These are phyloP conservation scores for Podarcis siculus DNA, from an alignment of 2,797 vertebrate species.

Conservation along the genomic window DNA sequence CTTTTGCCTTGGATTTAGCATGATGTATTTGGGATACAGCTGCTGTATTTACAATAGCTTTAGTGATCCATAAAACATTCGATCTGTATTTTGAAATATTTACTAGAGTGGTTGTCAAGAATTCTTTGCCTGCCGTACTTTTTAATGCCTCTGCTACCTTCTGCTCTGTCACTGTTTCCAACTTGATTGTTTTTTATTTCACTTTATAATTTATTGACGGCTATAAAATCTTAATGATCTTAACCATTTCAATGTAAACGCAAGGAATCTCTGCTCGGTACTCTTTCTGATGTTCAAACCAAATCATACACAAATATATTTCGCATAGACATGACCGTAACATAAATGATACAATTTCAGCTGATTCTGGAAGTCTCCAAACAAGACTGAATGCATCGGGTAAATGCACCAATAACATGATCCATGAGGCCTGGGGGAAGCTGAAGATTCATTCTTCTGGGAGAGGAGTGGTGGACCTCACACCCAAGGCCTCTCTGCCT, in stretches of 20 bases:
- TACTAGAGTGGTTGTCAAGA: conserved; percentile 62
- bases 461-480: no score
- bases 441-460: no score
- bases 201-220: conserved; percentile 27
- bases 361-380: neutral
- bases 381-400: neutral
- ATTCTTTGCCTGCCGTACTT: conserved; percentile 47
- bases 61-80: conserved; percentile 60
- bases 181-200: conserved; percentile 40
- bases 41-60: conserved; percentile 72
- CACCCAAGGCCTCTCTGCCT: no score
- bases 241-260: conserved; percentile 48
- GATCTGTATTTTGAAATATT: conserved; percentile 58
- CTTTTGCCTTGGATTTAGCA: conserved; percentile 57
- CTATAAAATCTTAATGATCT: conserved; percentile 35
- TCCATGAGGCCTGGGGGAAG: neutral
- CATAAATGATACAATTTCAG: neutral
- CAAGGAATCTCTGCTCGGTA: conserved; percentile 35
- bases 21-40: conserved; percentile 69
- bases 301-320: conserved; percentile 30
- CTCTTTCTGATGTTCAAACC: neutral
- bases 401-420: neutral
- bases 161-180: conserved; percentile 18
- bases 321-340: neutral
- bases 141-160: conserved; percentile 42